phyloP scores from a whole-genome alignment of 2,797 vertebrate genomes.

The Leptoclinus maculatus region DNA sequence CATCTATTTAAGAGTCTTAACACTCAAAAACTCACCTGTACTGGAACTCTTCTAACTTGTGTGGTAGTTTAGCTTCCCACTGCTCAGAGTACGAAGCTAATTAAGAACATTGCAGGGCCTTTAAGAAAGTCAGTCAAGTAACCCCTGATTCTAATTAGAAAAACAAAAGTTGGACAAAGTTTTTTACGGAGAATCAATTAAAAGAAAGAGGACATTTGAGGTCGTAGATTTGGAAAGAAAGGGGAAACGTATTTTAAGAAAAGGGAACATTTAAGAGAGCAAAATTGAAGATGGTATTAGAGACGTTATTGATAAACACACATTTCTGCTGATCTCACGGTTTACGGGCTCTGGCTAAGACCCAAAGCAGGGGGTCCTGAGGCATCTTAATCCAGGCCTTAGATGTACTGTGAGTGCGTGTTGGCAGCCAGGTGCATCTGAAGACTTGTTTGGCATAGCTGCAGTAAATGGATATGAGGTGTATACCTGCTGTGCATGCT shows the following conservation, averaged over 20 bases:
- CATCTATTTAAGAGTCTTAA: background rate
- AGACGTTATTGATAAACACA: constrained; percentile 2
- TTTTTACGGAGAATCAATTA: constrained; percentile 12
- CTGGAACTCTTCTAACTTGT: background rate
- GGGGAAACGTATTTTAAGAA: background rate
- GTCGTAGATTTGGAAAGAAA: background rate
- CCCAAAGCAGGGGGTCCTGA: constrained; percentile 23
- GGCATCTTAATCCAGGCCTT: constrained; percentile 20
- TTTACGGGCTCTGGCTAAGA: constrained; percentile 27
- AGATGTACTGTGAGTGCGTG: constrained; percentile 18
- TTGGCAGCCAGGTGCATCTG: constrained; percentile 28
- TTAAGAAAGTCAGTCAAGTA: constrained; percentile 3
- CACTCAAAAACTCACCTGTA: background rate
- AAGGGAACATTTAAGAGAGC: background rate
- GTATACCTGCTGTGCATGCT: constrained; percentile 18
- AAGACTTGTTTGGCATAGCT: constrained; percentile 22
- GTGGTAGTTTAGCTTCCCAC: background rate
- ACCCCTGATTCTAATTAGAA: constrained; percentile 1
- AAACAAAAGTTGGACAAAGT: background rate
- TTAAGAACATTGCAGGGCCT: background rate
- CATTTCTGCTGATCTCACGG: constrained; percentile 29
- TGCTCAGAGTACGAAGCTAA: background rate
- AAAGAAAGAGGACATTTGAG: background rate
- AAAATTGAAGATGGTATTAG: background rate
- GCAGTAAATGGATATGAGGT: constrained; percentile 4